Percentiles rank a stretch among this genome's conserved stretches.
Evolutionary conservation across 2,888 invertebrate species (phyloP).

Genomic region (Clivina fossor): DNA sequence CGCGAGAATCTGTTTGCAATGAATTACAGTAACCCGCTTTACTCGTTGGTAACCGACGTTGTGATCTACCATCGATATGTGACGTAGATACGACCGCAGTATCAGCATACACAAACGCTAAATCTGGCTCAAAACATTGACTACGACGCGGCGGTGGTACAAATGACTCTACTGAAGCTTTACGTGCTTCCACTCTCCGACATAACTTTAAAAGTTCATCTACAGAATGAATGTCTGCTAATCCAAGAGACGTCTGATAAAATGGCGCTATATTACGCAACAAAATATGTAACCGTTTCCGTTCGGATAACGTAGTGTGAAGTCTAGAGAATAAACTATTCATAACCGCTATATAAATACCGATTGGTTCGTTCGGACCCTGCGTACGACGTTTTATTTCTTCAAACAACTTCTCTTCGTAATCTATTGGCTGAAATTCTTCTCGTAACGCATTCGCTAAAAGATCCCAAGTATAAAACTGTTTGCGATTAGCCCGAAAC

Average conservation of each 20-base stretch:
- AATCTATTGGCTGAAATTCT: conserved; percentile 7
- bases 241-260: conserved; percentile 4
- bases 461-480: conserved; percentile 1
- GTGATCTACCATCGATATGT: no score
- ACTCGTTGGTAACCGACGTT: no score
- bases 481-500: conserved; percentile 14
- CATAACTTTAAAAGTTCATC: conserved; percentile 3
- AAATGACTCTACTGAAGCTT: neutral
- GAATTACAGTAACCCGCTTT: no score
- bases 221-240: conserved; percentile 3
- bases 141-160: neutral
- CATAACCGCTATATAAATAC: conserved; percentile 13
- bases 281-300: conserved; percentile 8
- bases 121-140: neutral
- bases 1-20: no score
- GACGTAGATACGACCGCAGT: no score
- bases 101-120: neutral
- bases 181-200: neutral
- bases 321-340: conserved; percentile 9
- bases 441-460: conserved; percentile 7
- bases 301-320: neutral
- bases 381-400: conserved; percentile 20
- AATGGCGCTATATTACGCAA: conserved; percentile 18
- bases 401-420: conserved; percentile 15
- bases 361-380: conserved; percentile 17